Conservation (phyloP, 2,888 invertebrate species). For the Trachelus troglodyta region DNA sequence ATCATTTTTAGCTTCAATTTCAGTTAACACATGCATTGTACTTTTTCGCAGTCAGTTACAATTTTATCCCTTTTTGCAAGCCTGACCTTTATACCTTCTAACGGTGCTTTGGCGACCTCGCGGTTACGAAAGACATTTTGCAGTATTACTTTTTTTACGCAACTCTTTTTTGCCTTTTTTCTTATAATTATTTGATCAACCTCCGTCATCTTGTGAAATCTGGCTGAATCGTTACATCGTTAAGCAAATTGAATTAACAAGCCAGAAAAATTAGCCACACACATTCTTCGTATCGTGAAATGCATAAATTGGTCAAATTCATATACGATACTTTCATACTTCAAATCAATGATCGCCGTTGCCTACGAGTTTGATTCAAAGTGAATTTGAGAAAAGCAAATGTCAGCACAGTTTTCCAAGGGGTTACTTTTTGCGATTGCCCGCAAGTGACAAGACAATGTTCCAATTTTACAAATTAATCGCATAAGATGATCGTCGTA, state of each 20-base stretch:
- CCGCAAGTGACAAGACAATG: neutral
- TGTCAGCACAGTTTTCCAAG: neutral
- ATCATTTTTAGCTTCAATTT: conserved; percentile 19
- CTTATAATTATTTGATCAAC: neutral
- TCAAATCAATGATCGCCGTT: neutral
- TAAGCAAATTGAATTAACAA: neutral
- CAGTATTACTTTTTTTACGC: neutral
- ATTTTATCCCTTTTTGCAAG: conserved; percentile 32
- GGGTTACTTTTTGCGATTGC: neutral
- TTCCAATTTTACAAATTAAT: neutral
- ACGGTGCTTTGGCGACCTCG: conserved; percentile 32
- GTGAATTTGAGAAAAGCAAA: neutral
- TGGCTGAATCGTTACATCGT: neutral
- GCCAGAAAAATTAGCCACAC: too few relatives aligned
- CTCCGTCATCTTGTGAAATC: neutral
- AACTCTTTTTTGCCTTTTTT: neutral
- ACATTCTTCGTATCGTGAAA: neutral
- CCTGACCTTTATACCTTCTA: conserved; percentile 31
- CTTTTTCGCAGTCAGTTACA: conserved; percentile 52
- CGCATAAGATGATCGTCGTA: too few relatives aligned
- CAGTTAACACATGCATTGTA: conserved; percentile 62
- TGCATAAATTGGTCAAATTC: neutral
- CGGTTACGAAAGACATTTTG: conserved; percentile 36
- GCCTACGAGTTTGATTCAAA: neutral
- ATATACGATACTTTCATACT: neutral